Evolutionary conservation across 2,797 vertebrate genomes (phyloP).

Genomic region (Oceanodroma leucorhoa): DNA sequence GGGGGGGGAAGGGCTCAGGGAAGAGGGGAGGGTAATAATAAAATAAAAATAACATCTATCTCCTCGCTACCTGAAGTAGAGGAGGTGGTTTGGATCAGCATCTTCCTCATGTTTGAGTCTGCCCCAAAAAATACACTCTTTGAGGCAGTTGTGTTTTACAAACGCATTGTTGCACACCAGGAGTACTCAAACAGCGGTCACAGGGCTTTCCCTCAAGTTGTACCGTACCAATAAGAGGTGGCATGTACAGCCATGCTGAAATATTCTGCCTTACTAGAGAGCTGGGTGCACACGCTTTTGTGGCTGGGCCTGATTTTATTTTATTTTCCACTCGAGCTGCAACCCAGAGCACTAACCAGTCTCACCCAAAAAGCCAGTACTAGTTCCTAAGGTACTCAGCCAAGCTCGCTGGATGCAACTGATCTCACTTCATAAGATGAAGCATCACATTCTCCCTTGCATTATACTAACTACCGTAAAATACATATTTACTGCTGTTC

Average conservation of each 20-base stretch:
- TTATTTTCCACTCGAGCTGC: not conserved
- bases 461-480: not conserved
- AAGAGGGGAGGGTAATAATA: rapidly evolving
- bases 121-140: not conserved
- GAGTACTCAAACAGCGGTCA: not conserved
- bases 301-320: not conserved
- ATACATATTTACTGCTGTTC: not conserved
- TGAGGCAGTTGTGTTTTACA: not conserved
- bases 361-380: not conserved
- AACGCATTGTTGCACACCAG: not conserved
- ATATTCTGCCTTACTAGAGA: not conserved
- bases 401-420: not conserved
- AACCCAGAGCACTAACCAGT: not conserved
- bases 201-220: not conserved
- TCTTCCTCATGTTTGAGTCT: not conserved
- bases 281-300: not conserved
- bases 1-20: rapidly evolving
- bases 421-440: not conserved
- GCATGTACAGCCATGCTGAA: rapidly evolving
- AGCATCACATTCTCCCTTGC: not conserved
- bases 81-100: not conserved
- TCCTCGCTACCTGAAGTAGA: not conserved
- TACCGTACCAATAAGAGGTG: not conserved
- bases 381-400: not conserved
- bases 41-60: not conserved